Evolutionary conservation across 2,888 invertebrate genomes (phyloP), one percentile per base, ranked within the genome.

Genomic region (Mesorhabditis sp.): DNA sequence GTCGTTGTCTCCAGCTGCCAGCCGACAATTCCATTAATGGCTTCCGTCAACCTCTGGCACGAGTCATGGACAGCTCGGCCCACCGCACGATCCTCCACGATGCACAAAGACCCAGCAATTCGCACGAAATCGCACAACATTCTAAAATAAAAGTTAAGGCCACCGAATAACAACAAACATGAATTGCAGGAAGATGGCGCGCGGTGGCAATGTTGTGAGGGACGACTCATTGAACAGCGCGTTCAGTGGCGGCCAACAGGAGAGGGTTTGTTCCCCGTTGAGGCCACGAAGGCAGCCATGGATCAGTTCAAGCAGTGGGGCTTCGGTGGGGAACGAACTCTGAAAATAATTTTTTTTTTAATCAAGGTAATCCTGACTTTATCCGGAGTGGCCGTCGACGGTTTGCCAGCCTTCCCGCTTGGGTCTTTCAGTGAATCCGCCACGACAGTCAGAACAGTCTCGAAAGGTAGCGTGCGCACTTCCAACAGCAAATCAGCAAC

Each of bases 1-100:
- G 93, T 93, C 1, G 93, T 93, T 86, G 93, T 92, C 85, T 93
- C 93, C 76, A 94, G 88, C 80, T 92, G 92, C n/a, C 93, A 91
- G n/a, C 92, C 93, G 5, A 93, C 93, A 58, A 93, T 91, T 86
- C 90, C 90, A 4, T 92, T 92, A 70, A 92, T 90, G 4, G 91
- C 91, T 85, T 94, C 94, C 62, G 93, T 90, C 68, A 94, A 87
- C 71, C 87, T 86, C 74, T 88, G 88, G 5, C 88, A 86, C n/a
- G 88, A 86, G 67, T 89, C 89, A 86, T 89, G 82, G 45, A 82
- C 75, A 45, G 72, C 72, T 67, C 78, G 74, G 66, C 78, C 80
- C 70, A 78, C 80, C 85, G 92, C 92, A 81, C 92, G 91, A 81
- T 92, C 92, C 84, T 92, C 83, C 7, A 76, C 73, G 58, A 78